phyloP scores from a whole-genome alignment of 2,113 vertebrate species.

The Cardinalis cardinalis region DNA sequence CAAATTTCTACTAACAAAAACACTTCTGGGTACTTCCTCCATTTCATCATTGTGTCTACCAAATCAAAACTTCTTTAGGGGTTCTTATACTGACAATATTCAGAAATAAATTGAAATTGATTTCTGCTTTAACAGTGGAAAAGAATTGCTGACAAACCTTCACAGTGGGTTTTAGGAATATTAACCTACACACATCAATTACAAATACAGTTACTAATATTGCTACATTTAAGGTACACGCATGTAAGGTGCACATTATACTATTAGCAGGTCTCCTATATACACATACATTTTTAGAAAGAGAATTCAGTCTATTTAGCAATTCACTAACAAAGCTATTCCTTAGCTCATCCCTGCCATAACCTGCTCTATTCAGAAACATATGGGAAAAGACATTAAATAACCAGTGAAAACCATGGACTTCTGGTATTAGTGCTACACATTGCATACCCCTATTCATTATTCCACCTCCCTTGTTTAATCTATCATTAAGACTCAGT shows the following conservation, averaged over 20 bases:
- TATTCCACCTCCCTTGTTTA: constrained; percentile 81
- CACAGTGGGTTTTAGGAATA: neutral
- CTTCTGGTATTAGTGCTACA: constrained; percentile 84
- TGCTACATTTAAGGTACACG: neutral
- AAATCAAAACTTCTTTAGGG: neutral
- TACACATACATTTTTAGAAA: constrained; percentile 35
- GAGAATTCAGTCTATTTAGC: constrained; percentile 68
- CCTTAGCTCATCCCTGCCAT: constrained; percentile 82
- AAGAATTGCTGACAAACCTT: neutral
- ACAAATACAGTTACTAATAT: neutral
- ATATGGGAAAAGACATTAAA: constrained; percentile 85
- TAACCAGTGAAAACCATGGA: constrained; percentile 79
- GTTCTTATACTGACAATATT: neutral
- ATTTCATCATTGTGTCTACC: neutral
- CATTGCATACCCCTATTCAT: constrained; percentile 83
- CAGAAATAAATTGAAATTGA: neutral
- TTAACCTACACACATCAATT: neutral
- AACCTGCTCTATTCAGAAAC: constrained; percentile 82
- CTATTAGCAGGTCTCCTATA: constrained; percentile 43
- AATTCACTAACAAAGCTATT: constrained; percentile 79
- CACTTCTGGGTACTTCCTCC: neutral
- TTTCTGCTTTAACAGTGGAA: neutral
- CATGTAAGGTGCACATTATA: neutral
- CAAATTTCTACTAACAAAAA: neutral
- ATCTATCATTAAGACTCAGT: constrained; percentile 87